These are phyloP conservation scores for Capromys pilorides DNA, from an alignment of 2,797 vertebrate genomes.

Conservation along the genomic window DNA sequence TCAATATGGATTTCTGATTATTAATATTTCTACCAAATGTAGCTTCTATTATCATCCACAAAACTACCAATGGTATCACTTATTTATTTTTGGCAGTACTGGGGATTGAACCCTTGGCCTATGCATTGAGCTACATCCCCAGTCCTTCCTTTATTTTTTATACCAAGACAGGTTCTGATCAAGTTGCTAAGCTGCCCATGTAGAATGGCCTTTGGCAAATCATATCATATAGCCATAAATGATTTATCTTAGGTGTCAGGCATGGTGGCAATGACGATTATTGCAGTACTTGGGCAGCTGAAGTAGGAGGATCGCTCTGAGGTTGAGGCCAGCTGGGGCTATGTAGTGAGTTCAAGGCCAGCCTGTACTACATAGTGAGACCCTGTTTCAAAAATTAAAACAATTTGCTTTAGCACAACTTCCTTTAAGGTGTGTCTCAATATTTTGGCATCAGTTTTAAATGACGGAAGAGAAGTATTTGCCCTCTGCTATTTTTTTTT, in stretches of 20 bases:
- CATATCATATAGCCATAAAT: not conserved
- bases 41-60: not conserved
- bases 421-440: not conserved
- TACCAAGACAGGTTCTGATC: not conserved
- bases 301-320: not conserved
- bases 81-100: not conserved
- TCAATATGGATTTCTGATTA: constrained; percentile 4
- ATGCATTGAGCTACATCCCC: not conserved
- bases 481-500: not conserved
- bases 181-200: not conserved
- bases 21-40: not conserved
- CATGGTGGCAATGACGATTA: not conserved
- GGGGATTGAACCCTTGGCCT: not conserved
- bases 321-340: not conserved
- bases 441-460: not conserved
- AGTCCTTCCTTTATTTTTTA: not conserved
- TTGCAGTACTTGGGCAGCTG: not conserved
- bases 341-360: too few relatives aligned
- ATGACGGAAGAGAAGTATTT: not conserved
- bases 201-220: not conserved
- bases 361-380: not conserved
- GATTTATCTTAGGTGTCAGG: not conserved
- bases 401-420: not conserved
- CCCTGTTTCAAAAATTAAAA: not conserved
- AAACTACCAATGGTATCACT: not conserved